phyloP scores from a whole-genome alignment of 2,888 invertebrate species.

The Norana najaformis region DNA sequence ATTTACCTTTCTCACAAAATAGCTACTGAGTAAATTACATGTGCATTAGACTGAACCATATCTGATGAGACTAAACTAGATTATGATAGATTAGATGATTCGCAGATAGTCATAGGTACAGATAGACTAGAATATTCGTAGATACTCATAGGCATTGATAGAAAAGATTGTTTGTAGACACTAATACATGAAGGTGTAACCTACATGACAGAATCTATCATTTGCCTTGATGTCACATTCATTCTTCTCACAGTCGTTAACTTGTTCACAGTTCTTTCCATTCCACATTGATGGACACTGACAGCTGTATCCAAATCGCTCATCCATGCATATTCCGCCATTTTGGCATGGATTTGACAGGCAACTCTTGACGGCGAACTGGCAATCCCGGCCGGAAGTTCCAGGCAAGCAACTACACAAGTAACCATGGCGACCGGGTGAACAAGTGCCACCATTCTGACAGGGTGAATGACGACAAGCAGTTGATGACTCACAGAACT shows the following conservation, averaged over 20 bases:
- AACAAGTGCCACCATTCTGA: constrained; percentile 75
- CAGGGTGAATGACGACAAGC: constrained; percentile 76
- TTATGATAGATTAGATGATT: neutral
- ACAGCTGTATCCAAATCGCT: constrained; percentile 69
- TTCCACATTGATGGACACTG: constrained; percentile 79
- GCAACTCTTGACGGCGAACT: constrained; percentile 51
- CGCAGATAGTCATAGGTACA: no score
- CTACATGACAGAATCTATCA: constrained; percentile 78
- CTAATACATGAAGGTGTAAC: constrained; percentile 35
- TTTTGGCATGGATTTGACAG: constrained; percentile 51
- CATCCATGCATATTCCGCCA: constrained; percentile 51
- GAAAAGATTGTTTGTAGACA: no score
- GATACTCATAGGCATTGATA: no score
- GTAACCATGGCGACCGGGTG: constrained; percentile 59
- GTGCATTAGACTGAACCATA: neutral
- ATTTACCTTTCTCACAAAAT: neutral
- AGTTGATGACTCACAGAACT: constrained; percentile 80
- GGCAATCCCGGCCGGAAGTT: constrained; percentile 57
- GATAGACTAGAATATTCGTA: no score
- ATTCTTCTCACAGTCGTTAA: constrained; percentile 68
- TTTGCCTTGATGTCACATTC: constrained; percentile 81
- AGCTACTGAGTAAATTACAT: neutral
- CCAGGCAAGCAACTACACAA: constrained; percentile 55
- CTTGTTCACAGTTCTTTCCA: constrained; percentile 84
- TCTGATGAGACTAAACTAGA: neutral